Conservation (phyloP, 1,140 invertebrate genomes). For the Drosophila azteca region DNA sequence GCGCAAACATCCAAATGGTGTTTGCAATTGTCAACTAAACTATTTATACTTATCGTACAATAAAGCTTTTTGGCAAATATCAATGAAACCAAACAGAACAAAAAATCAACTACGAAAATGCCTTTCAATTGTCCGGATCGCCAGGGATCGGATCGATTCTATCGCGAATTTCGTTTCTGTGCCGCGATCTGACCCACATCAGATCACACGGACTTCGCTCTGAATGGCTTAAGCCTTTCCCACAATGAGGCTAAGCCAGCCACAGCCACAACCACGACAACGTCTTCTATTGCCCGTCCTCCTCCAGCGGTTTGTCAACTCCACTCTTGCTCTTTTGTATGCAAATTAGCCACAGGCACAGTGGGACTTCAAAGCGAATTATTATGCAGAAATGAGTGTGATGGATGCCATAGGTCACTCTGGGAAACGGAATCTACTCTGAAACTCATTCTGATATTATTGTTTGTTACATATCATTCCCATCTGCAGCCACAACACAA, state of each 20-base stretch:
- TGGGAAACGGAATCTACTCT: too few relatives aligned
- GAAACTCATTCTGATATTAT: too few relatives aligned
- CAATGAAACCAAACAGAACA: conserved; percentile 30
- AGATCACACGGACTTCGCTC: not conserved
- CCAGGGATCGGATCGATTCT: too few relatives aligned
- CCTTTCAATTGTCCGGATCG: not conserved
- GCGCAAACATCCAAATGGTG: conserved; percentile 13
- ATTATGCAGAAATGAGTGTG: not conserved
- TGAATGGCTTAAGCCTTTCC: conserved; percentile 17
- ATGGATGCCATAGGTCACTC: too few relatives aligned
- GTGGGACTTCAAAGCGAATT: conserved; percentile 6
- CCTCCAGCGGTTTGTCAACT: conserved; percentile 34
- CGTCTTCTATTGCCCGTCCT: conserved; percentile 27
- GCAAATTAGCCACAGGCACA: conserved; percentile 36
- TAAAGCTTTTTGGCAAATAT: conserved; percentile 54
- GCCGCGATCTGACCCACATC: too few relatives aligned
- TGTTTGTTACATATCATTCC: too few relatives aligned
- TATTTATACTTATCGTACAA: conserved; percentile 52
- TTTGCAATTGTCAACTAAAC: conserved; percentile 47
- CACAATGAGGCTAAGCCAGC: conserved; percentile 6
- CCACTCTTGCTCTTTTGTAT: conserved; percentile 39
- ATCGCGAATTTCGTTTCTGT: too few relatives aligned
- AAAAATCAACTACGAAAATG: not conserved
- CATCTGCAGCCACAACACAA: too few relatives aligned
- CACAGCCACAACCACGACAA: not conserved